Base-by-base conservation (phyloP, 2,888 invertebrate genomes). In the Eupithecia exiguata region DNA sequence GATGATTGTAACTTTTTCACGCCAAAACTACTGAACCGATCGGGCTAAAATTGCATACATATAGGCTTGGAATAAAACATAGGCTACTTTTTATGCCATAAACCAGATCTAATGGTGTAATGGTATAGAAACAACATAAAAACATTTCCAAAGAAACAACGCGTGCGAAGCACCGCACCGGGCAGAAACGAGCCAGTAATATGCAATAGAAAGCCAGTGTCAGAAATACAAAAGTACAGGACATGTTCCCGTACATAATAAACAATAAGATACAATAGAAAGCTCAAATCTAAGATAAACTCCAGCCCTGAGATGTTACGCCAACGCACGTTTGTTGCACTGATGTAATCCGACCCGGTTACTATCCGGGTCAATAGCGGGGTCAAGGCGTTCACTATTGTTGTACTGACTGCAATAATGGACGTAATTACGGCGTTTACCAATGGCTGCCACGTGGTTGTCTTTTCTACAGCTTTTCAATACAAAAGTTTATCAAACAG, bases 301-400 rank as follows among this genome's bases (percentile, higher is more conserved):
- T 58, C 58, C 46, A 69, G 69, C 69, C 62, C 70, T 76, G 72
- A 78, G 71, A 71, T 74, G 61, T 76, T 67, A 74, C 76, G 71
- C 76, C 67, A 72, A 74, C 74, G 74, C 77, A 78, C 79, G 79
- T 81, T 78, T 68, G 84, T 82, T 77, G 82, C 83, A 82, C 83
- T 79, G 81, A 84, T 83, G 84, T 85, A 86, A 87, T 83, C 79
- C 82, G 84, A 87, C 87, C 87, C 84, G 84, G 81, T 86, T 87
- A 72, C 78, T 77, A 87, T 81, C 83, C 83, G 80, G 87, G 87
- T 86, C 87, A 87, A 87, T 86, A 85, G 84, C 87, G 86, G 81
- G 87, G 87, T 87, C 87, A 87, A 87, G 87, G 87, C 79, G 82
- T 74, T 78, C 79, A 80, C 84, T 79, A 86, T 86, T 85, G 87